Evolutionary conservation across 1,140 invertebrate species (phyloP).

Genomic region (Geopemphigus sp.): DNA sequence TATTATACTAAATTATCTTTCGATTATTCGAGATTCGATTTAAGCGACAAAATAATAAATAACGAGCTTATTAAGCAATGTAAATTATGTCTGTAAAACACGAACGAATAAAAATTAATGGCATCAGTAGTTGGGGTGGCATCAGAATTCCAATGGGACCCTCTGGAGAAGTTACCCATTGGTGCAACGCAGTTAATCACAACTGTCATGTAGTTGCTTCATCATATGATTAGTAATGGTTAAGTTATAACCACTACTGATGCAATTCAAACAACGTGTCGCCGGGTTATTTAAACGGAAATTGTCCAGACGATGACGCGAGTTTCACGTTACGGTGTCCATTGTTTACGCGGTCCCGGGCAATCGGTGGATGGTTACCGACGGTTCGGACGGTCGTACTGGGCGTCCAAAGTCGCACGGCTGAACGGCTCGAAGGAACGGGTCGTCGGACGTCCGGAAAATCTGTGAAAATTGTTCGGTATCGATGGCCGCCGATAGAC

Average conservation of each 20-base stretch:
- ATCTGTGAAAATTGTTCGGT: neutral
- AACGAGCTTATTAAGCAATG: no score
- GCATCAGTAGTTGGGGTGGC: slow-evolving; percentile 35
- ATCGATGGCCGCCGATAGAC: no score
- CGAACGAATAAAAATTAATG: neutral
- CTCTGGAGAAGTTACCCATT: slow-evolving; percentile 32
- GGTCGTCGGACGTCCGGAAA: neutral
- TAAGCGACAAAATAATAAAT: no score
- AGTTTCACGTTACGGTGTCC: neutral
- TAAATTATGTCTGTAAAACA: no score
- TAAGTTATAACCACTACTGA: slow-evolving; percentile 48
- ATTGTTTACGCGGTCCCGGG: no score
- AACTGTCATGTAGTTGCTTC: slow-evolving; percentile 6
- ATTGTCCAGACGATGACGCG: neutral
- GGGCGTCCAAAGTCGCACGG: no score
- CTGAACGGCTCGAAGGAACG: no score
- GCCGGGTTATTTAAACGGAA: neutral
- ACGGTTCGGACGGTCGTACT: no score
- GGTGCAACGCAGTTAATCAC: slow-evolving; percentile 26
- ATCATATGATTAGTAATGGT: slow-evolving; percentile 45
- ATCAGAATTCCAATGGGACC: slow-evolving; percentile 40
- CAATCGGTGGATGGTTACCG: no score
- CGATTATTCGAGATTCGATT: no score
- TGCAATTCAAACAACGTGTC: neutral
- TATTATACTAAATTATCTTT: no score